Base-by-base conservation (phyloP, 2,888 invertebrate species). In the Oasisia sp. region DNA sequence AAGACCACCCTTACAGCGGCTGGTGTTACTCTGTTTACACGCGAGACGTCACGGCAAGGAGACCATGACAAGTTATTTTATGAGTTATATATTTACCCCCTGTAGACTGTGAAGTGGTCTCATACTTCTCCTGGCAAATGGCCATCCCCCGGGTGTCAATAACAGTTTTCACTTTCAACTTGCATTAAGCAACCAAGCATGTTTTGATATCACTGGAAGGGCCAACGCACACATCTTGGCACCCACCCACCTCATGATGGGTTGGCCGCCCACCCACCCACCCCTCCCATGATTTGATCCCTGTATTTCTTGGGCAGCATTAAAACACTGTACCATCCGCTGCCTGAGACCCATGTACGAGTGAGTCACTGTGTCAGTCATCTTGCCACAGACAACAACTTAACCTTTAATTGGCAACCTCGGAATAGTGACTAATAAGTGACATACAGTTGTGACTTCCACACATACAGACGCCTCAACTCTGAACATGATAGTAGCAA, bases 401-500 rank as follows among this genome's bases (percentile, higher is more conserved):
- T 74, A 74, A 74, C 74, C 74, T 74, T 74, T 74, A 74, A 74
- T 74, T 74, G 74, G 74, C 27, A 74, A 74, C 74, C 74, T 74
- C 27, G 0, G 74, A 74, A 19, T 74, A 74, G 27, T 19, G n/a
- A 74, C 74, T 74, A 74, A 74, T 74, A n/a, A 19, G 27, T 74
- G n/a, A 27, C 27, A 74, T 74, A 27, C n/a, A 74, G 74, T n/a
- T 27, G 74, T 27, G 74, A 74, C 74, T 27, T 19, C 19, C 27
- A 19, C 27, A 19, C 27, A 74, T 74, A 74, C 74, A 74, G 74
- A 74, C 2, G 74, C 74, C 74, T 74, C 27, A 74, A 74, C 27
- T 4, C 74, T 74, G n/a, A 74, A 74, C 74, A 74, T 74, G 74
- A 74, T 74, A 74, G 74, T 74, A 74, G 74, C 74, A 74, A 74